These are phyloP conservation scores for Rhynchophorus ferrugineus DNA, from an alignment of 1,140 invertebrate genomes.

Conservation along the genomic window DNA sequence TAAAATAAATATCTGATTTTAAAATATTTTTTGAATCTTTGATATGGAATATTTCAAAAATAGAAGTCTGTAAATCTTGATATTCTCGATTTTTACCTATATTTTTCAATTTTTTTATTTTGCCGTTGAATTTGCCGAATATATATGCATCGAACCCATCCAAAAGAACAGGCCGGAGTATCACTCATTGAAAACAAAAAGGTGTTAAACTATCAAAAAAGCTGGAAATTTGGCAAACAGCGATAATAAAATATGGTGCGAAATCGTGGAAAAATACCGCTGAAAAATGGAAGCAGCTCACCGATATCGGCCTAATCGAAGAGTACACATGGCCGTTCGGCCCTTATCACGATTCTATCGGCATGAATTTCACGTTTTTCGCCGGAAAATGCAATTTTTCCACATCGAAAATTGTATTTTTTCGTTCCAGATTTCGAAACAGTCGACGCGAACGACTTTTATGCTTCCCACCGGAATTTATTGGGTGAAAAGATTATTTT, in stretches of 20 bases:
- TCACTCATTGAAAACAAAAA: not conserved
- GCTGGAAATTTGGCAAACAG: not conserved
- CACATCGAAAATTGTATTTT: not conserved
- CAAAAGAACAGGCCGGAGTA: too few relatives aligned
- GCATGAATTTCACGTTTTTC: slow-evolving; percentile 5
- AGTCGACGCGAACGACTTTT: not conserved
- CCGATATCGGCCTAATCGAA: slow-evolving; percentile 10
- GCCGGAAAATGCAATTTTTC: slow-evolving; percentile 9
- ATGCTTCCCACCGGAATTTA: not conserved
- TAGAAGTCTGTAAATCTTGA: too few relatives aligned
- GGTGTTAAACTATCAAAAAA: not conserved
- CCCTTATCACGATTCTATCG: slow-evolving; percentile 6
- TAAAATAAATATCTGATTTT: too few relatives aligned
- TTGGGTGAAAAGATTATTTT: not conserved
- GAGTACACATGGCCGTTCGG: slow-evolving; percentile 6
- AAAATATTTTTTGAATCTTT: too few relatives aligned
- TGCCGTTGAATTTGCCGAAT: too few relatives aligned
- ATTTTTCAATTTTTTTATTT: too few relatives aligned
- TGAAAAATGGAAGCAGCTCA: slow-evolving; percentile 5
- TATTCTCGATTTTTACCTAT: too few relatives aligned
- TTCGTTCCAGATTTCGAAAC: not conserved
- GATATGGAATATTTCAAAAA: too few relatives aligned
- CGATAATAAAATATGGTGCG: slow-evolving; percentile 1
- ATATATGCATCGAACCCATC: too few relatives aligned
- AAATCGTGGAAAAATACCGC: slow-evolving; percentile 3